Evolutionary conservation across 2,113 vertebrate genomes (phyloP), one percentile per base, ranked within the genome.

Genomic region (Pseudorasbora parva): DNA sequence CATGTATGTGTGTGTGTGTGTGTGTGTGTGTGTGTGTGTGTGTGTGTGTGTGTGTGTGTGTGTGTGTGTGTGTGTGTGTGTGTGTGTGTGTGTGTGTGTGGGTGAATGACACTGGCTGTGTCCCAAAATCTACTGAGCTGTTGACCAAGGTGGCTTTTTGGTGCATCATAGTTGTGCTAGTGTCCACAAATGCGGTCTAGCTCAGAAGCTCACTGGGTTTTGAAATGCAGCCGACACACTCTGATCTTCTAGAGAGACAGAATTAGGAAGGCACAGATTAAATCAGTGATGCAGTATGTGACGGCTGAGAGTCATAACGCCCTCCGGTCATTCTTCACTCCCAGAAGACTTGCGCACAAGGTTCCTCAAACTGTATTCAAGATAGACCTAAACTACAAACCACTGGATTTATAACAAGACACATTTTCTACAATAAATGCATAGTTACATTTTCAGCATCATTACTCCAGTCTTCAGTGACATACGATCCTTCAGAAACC

Each of bases 391-490:
- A 14, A 78, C 25, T 60, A 60, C 33, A 62, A 9, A 27, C 11
- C 41, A 47, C 57, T 45, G 12, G 69, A 72, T 72, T 72, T 72
- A 72, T 25, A 45, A 72, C 41, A 72, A 64, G 68, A 43, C n/a
- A 71, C 41, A 7, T 25, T 47, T n/a, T 72, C n/a, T 45, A 72
- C 37, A 72, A 72, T 25, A 2, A 71, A 43, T n/a, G 5, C 8
- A 33, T 33, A 66, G 30, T 27, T 19, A 15, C 4, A 9, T 9
- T 66, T 33, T 33, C 27, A 1, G 8, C 64, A 33, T 9, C 8
- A 37, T 37, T 68, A 37, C 3, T 41, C 3, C 30, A 21, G 25
- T 30, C 14, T 64, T 64, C 27, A 64, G 12, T 30, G 60, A 3
- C 25, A 14, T 2, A 15, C 14, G 3, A 33, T 66, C 27, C 30